Base-by-base conservation (phyloP, 2,113 vertebrate genomes). In the Prochilodus magdalenae region DNA sequence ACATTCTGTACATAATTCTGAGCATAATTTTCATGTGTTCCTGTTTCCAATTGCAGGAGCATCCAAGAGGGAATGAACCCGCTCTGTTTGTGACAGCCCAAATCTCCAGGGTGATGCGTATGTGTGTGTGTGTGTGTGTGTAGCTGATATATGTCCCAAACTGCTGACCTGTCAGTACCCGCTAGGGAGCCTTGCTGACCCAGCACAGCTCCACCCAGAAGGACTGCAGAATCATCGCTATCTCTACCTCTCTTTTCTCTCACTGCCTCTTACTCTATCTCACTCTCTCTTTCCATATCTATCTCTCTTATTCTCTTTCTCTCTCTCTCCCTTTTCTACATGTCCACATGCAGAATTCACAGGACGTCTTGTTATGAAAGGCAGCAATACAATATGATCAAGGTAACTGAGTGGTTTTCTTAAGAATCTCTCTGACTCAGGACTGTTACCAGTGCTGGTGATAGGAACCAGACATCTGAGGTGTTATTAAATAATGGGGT, bases 151-250 rank as follows among this genome's bases (percentile, higher is more conserved):
- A 78, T 11, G 44, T 77, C 47, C 55, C 81, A 83, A 87, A 85
- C 53, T 81, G 86, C 86, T 87, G 86, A 87, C 74, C 86, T 16
- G 74, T 77, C 77, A 81, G 44, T 75, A 75, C 59, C 60, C 67
- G 67, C 70, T 27, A 74, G 44, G 30, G 77, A 80, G 69, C 77
- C 76, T 70, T 77, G 86, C 86, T 83, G 86, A 83, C 74, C 67
- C 74, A 81, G 86, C 86, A 81, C 0, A 33, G 65, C 70, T 80
- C 77, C 63, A 81, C 84, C 81, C 69, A 67, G 65, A 74, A 69
- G 65, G 78, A 85, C 70, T 85, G 86, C 70, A 73, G 74, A 85
- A 83, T 87, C 86, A 87, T 87, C 81, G 77, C 27, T 81, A 72
- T 78, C 16, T 73, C 67, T 73, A 24, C 51, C 24, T 4, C 4